These are phyloP conservation scores for Gadus macrocephalus DNA, from an alignment of 2,113 vertebrate species.

Conservation along the genomic window DNA sequence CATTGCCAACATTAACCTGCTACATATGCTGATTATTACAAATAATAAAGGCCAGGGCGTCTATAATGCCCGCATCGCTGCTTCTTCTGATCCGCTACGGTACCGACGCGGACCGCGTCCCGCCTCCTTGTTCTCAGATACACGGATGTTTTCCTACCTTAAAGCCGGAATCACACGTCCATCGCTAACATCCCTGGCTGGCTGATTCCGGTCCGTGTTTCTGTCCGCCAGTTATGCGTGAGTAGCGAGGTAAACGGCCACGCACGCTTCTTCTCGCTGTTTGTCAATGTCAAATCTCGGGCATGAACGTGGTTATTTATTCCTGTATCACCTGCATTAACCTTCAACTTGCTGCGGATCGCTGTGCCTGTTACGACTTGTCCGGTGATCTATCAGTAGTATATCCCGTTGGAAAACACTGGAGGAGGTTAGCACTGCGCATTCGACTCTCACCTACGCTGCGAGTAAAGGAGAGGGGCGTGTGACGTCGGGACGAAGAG, in stretches of 20 bases:
- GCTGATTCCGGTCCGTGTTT: no score
- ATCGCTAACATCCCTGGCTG: conserved; percentile 27
- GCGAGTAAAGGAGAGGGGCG: conserved; percentile 39
- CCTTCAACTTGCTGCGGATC: no score
- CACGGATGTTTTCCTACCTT: conserved; percentile 48
- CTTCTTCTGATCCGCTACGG: background rate
- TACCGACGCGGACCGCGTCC: background rate
- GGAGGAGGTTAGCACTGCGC: conserved; percentile 51
- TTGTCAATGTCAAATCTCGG: no score
- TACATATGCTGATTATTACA: no score
- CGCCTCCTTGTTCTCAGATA: background rate
- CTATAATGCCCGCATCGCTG: background rate
- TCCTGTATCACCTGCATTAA: no score
- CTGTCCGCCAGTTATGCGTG: no score
- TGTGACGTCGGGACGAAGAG: conserved; percentile 7
- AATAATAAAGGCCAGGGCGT: background rate
- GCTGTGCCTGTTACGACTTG: no score
- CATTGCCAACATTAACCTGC: no score
- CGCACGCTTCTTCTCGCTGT: no score
- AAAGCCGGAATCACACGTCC: conserved; percentile 38
- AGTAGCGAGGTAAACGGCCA: no score
- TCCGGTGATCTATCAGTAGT: no score
- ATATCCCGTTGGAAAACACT: conserved; percentile 45
- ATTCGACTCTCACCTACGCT: conserved; percentile 53
- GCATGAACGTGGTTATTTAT: no score